These are phyloP conservation scores for Urocyon cinereoargenteus DNA, from an alignment of 2,797 vertebrate genomes.

Conservation along the genomic window DNA sequence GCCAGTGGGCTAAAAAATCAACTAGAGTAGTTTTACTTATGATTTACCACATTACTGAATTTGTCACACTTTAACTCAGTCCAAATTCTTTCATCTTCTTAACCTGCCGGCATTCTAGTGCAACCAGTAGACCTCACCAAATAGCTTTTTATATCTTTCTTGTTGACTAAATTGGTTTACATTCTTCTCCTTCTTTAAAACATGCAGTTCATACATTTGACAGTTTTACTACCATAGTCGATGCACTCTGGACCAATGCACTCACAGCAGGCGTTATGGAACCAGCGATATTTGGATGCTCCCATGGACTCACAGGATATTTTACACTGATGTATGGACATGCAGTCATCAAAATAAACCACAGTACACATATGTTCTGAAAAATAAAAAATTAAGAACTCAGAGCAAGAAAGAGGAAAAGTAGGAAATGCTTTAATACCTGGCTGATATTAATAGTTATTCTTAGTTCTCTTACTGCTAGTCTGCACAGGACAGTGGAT, in stretches of 20 bases:
- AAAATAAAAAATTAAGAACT: constrained; percentile 68
- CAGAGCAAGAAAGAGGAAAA: constrained; percentile 6
- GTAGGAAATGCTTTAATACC: background rate
- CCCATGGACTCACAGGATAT: constrained; percentile 99
- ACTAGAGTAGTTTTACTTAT: constrained; percentile 53
- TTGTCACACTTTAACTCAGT: constrained; percentile 11
- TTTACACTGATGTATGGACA: constrained; percentile 99
- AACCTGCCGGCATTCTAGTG: constrained; percentile 61
- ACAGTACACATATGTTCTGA: constrained; percentile 98
- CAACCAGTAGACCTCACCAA: constrained; percentile 75
- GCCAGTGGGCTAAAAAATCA: constrained; percentile 53
- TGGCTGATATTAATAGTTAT: background rate
- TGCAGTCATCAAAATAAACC: constrained; percentile 99
- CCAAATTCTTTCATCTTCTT: constrained; percentile 79
- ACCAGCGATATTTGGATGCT: constrained; percentile 99
- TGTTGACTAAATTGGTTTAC: constrained; percentile 59
- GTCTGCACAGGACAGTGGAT: background rate
- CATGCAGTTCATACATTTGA: constrained; percentile 99
- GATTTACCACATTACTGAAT: constrained; percentile 67
- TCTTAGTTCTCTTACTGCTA: background rate
- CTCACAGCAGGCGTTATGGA: constrained; percentile 99
- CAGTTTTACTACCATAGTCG: constrained; percentile 98
- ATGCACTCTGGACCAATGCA: constrained; percentile 98
- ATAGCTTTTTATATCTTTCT: constrained; percentile 61
- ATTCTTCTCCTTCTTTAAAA: constrained; percentile 89